Conservation (phyloP, 1,140 invertebrate genomes). For the Sesamia nonagrioides region DNA sequence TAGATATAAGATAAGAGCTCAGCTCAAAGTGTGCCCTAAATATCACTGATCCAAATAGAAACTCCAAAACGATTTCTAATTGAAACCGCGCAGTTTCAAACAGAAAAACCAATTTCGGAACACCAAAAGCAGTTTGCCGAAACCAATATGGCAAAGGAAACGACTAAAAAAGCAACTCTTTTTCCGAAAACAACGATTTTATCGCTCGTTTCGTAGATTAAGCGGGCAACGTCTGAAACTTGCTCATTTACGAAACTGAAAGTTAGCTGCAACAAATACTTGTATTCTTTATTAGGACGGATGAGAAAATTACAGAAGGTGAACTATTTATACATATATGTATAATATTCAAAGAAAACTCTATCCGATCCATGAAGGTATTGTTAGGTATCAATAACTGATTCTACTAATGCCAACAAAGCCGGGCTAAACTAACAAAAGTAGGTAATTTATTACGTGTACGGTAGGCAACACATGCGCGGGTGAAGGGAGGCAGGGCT, state of each 20-base stretch:
- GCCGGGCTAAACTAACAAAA: no score
- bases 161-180: constrained; percentile 10
- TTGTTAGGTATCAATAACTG: no score
- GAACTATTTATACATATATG: not conserved
- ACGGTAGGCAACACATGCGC: no score
- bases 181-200: not conserved
- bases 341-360: no score
- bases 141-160: constrained; percentile 5
- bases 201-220: constrained; percentile 8
- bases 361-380: no score
- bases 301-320: not conserved
- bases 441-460: no score
- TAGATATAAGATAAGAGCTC: no score
- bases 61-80: not conserved
- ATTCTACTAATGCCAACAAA: no score
- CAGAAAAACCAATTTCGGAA: not conserved
- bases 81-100: not conserved
- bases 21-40: no score
- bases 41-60: no score
- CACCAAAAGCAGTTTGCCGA: not conserved
- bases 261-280: constrained; percentile 18
- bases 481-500: no score
- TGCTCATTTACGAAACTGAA: constrained; percentile 32
- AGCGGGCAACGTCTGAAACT: constrained; percentile 1
- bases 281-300: not conserved